Evolutionary conservation across 2,797 vertebrate genomes (phyloP).

Genomic region (Ctenopoma kingsleyae): DNA sequence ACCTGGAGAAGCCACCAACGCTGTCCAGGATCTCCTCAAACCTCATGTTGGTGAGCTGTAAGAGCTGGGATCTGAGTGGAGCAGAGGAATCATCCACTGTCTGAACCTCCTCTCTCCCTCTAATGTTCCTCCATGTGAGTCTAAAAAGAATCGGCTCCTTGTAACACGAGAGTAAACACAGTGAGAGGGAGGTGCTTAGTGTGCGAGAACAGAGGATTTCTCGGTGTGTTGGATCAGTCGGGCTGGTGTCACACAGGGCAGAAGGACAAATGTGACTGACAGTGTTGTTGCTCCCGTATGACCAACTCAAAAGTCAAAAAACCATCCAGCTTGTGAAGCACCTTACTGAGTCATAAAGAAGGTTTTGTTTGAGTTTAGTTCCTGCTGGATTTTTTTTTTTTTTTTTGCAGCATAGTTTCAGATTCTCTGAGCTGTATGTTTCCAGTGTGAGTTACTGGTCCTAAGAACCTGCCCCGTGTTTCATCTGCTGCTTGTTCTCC

Average conservation of each 20-base stretch:
- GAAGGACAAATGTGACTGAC: background rate
- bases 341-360: too few species aligned
- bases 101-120: background rate
- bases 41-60: constrained; percentile 49
- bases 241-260: background rate
- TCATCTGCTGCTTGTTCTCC: too few species aligned
- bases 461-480: too few species aligned
- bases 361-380: too few species aligned
- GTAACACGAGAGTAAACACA: too few species aligned
- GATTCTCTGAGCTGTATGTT: too few species aligned
- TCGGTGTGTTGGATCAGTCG: background rate
- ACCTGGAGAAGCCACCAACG: constrained; percentile 72
- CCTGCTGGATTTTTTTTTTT: too few species aligned
- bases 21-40: constrained; percentile 67
- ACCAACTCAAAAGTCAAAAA: too few species aligned
- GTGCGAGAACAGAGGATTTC: background rate
- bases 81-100: background rate
- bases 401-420: too few species aligned
- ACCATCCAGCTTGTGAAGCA: too few species aligned
- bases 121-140: background rate
- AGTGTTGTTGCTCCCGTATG: too few species aligned
- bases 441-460: too few species aligned
- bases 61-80: background rate
- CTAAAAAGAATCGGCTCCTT: background rate
- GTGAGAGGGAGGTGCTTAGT: background rate